These are phyloP conservation scores for Scomber colias DNA, from an alignment of 2,113 vertebrate genomes.

Conservation along the genomic window DNA sequence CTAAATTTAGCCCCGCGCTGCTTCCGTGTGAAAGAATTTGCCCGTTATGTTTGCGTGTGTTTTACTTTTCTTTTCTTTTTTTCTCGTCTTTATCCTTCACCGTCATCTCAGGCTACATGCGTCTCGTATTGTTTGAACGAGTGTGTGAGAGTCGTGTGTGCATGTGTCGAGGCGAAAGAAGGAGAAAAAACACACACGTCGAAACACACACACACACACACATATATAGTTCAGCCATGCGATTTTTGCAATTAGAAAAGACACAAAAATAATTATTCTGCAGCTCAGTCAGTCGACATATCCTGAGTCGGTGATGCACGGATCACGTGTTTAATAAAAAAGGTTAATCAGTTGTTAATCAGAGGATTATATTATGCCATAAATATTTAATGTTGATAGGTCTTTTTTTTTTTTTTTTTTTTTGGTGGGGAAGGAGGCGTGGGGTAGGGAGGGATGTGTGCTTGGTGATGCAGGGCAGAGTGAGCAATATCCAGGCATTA, in stretches of 20 bases:
- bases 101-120: conserved; percentile 66
- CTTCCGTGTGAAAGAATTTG: conserved; percentile 70
- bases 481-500: conserved; percentile 84
- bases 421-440: conserved; percentile 52
- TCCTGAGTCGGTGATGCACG: conserved; percentile 86
- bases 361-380: conserved; percentile 88
- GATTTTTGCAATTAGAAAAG: conserved; percentile 88
- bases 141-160: conserved; percentile 61
- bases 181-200: conserved; percentile 14
- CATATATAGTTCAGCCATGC: conserved; percentile 81
- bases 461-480: conserved; percentile 76
- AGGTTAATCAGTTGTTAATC: conserved; percentile 91
- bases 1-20: conserved; percentile 78
- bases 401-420: conserved; percentile 67
- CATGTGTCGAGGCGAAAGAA: conserved; percentile 63
- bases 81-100: conserved; percentile 65
- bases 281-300: conserved; percentile 83
- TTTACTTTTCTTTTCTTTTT: conserved; percentile 49
- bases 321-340: conserved; percentile 88
- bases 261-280: conserved; percentile 88
- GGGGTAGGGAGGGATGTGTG: conserved; percentile 54
- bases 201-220: conserved; percentile 51
- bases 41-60: conserved; percentile 67
- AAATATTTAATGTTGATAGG: conserved; percentile 88
- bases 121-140: conserved; percentile 68